Conservation (phyloP, 2,888 invertebrate species). For the Tuberolachnus salignus region DNA sequence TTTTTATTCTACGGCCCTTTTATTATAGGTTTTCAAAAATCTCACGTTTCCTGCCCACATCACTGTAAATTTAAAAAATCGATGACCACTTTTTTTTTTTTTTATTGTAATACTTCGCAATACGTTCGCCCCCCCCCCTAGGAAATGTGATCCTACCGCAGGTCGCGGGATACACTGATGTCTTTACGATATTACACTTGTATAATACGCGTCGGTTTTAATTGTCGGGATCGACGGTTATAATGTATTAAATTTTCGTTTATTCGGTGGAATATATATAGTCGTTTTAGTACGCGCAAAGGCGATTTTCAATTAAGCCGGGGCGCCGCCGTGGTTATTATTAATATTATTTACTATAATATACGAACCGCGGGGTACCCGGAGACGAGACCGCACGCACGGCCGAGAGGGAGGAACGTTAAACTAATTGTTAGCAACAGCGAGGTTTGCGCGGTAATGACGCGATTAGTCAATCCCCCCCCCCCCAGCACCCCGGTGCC, state of each 20-base stretch:
- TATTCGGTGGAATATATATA: too few relatives aligned
- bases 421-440: neutral
- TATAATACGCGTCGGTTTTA: too few relatives aligned
- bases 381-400: neutral
- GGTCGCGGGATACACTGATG: neutral
- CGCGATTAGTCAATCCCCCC: neutral
- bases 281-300: neutral
- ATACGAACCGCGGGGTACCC: neutral
- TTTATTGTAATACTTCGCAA: too few relatives aligned
- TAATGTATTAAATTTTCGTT: too few relatives aligned
- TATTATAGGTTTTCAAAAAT: too few relatives aligned
- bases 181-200: neutral
- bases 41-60: too few relatives aligned
- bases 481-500: neutral
- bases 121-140: too few relatives aligned
- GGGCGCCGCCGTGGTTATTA: neutral
- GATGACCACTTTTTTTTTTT: too few relatives aligned
- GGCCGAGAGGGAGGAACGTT: neutral
- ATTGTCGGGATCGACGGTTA: too few relatives aligned
- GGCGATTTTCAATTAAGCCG: conserved; percentile 4
- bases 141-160: too few relatives aligned
- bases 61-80: too few relatives aligned
- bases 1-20: too few relatives aligned
- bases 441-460: conserved; percentile 18
- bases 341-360: neutral